A percentile compares a stretch with the other conserved stretches of the same genome.
Evolutionary conservation across 1,140 invertebrate species (phyloP).

Genomic region (Brachionus koreanus): DNA sequence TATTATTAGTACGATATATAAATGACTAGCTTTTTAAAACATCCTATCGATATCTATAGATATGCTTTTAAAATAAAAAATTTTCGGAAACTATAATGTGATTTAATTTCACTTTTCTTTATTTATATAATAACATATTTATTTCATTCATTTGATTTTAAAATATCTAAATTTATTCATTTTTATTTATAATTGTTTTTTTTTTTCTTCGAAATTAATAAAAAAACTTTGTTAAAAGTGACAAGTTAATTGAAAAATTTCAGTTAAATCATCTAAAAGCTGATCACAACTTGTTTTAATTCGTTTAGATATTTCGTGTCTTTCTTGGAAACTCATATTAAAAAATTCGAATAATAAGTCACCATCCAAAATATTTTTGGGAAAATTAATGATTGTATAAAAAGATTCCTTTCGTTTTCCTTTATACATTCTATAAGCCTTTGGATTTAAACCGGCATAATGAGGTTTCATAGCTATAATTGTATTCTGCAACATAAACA

Average conservation of each 20-base stretch:
- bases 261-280: conserved; percentile 32
- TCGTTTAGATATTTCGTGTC: conserved; percentile 63
- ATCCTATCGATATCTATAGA: no score
- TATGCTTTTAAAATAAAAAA: no score
- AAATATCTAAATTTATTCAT: no score
- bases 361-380: conserved; percentile 84
- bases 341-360: conserved; percentile 83
- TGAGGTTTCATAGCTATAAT: conserved; percentile 80
- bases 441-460: conserved; percentile 65
- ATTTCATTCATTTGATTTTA: no score
- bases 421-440: conserved; percentile 50
- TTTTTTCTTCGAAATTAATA: neutral
- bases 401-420: conserved; percentile 53
- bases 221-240: conserved; percentile 1
- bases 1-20: no score
- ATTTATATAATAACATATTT: no score
- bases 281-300: conserved; percentile 37
- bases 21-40: no score
- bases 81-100: no score
- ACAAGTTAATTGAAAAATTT: conserved; percentile 12
- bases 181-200: neutral
- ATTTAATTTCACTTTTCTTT: no score
- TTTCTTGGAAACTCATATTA: conserved; percentile 74
- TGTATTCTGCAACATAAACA: conserved; percentile 95
- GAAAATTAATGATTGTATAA: conserved; percentile 64